phyloP scores from a whole-genome alignment of 2,797 vertebrate species.

The Coreius guichenoti region DNA sequence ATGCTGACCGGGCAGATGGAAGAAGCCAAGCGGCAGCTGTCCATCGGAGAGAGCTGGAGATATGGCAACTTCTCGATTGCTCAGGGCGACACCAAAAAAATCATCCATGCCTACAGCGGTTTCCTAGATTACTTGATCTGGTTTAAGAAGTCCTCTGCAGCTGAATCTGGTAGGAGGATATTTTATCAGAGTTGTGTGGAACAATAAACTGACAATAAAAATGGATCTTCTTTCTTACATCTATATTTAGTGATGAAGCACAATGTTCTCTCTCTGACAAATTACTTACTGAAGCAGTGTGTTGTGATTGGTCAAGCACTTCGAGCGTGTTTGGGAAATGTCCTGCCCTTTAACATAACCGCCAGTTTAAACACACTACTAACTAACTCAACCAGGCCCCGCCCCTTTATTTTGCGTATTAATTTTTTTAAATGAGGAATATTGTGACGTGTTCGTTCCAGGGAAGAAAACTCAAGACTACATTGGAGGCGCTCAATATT shows the following conservation, averaged over 20 bases:
- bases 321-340: no score
- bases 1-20: constrained; percentile 81
- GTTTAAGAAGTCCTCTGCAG: constrained; percentile 76
- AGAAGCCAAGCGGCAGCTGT: constrained; percentile 83
- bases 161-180: constrained; percentile 73
- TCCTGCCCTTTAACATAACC: no score
- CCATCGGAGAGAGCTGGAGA: constrained; percentile 86
- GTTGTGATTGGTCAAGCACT: no score
- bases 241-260: neutral
- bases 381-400: no score
- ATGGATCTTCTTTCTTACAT: neutral
- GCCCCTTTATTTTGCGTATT: no score
- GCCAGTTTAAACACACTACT: no score
- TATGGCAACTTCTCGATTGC: constrained; percentile 76
- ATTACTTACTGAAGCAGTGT: no score
- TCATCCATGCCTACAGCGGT: constrained; percentile 87
- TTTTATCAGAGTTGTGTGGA: neutral
- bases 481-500: no score
- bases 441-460: no score
- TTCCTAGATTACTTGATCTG: constrained; percentile 87
- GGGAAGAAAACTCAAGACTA: no score
- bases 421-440: no score
- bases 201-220: neutral
- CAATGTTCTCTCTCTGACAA: neutral
- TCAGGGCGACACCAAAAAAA: constrained; percentile 77